These are phyloP conservation scores for Coleophora deauratella DNA, from an alignment of 2,888 invertebrate genomes.

Conservation along the genomic window DNA sequence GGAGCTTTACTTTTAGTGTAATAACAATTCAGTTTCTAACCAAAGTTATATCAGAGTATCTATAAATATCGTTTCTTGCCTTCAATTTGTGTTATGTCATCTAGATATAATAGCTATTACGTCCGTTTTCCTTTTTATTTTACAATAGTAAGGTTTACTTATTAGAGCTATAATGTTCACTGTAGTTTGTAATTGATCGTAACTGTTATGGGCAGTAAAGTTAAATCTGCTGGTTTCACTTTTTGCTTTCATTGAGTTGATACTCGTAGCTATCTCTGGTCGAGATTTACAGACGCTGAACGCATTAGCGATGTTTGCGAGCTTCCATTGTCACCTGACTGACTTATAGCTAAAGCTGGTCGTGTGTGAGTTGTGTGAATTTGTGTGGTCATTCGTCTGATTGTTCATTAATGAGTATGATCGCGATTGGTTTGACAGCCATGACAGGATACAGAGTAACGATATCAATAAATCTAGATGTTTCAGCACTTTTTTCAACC, in stretches of 20 bases:
- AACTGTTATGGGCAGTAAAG: conserved; percentile 22
- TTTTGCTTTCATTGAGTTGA: conserved; percentile 16
- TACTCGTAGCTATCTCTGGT: conserved; percentile 12
- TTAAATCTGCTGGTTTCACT: conserved; percentile 23
- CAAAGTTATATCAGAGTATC: too few species aligned
- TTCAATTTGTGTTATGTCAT: conserved; percentile 3
- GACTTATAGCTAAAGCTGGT: conserved; percentile 22
- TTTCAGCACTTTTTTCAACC: too few species aligned
- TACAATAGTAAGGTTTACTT: not conserved
- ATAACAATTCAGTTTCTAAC: too few species aligned
- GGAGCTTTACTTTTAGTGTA: too few species aligned
- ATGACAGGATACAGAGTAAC: conserved; percentile 14
- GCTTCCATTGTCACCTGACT: conserved; percentile 28
- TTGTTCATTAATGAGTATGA: conserved; percentile 4
- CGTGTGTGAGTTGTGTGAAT: conserved; percentile 14
- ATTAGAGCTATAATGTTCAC: not conserved
- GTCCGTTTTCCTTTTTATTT: conserved; percentile 3
- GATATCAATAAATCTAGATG: too few species aligned
- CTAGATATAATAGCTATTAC: conserved; percentile 6
- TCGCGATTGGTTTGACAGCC: conserved; percentile 13
- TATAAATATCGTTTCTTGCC: too few species aligned
- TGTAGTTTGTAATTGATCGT: conserved; percentile 18
- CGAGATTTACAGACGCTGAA: conserved; percentile 24
- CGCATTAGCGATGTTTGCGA: conserved; percentile 27
- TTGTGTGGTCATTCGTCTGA: not conserved